These are phyloP conservation scores for Ennomos erosarius DNA, from an alignment of 2,888 invertebrate species.

Conservation along the genomic window DNA sequence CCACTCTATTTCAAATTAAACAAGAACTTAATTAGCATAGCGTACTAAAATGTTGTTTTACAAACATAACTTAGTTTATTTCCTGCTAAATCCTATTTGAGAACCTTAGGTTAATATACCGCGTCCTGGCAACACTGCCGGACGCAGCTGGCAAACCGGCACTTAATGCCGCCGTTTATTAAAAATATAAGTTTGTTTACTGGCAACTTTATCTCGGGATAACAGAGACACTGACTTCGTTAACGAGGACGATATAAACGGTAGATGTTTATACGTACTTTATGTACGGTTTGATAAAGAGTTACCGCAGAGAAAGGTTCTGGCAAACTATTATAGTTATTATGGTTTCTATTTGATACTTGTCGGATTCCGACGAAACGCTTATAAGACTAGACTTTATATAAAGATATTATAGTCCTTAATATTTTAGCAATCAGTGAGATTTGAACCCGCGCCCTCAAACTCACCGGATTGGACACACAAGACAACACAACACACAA, in stretches of 20 bases:
- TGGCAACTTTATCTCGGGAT: slow-evolving; percentile 18
- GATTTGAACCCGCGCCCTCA: too few species aligned
- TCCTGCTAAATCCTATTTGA: slow-evolving; percentile 10
- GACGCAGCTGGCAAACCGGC: slow-evolving; percentile 9
- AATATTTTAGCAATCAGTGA: too few species aligned
- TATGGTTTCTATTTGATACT: too few species aligned
- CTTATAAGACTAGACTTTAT: too few species aligned
- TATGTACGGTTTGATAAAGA: too few species aligned
- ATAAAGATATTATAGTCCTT: too few species aligned
- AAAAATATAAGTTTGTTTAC: slow-evolving; percentile 17
- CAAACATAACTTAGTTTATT: slow-evolving; percentile 9
- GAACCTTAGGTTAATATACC: slow-evolving; percentile 7
- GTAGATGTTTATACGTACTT: background rate
- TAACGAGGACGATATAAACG: background rate
- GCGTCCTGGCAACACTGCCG: slow-evolving; percentile 6
- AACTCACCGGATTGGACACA: too few species aligned
- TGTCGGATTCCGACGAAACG: too few species aligned
- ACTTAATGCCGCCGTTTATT: slow-evolving; percentile 15
- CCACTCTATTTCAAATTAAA: slow-evolving; percentile 1
- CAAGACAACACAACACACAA: too few species aligned
- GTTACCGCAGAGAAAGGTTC: too few species aligned
- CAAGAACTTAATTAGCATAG: slow-evolving; percentile 3
- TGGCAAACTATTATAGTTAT: too few species aligned
- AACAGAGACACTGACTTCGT: slow-evolving; percentile 1
- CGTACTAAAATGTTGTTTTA: slow-evolving; percentile 3